phyloP scores from a whole-genome alignment of 30 jellyfish, hydroid and myxozoan genomes.

The Turritopsis rubra region DNA sequence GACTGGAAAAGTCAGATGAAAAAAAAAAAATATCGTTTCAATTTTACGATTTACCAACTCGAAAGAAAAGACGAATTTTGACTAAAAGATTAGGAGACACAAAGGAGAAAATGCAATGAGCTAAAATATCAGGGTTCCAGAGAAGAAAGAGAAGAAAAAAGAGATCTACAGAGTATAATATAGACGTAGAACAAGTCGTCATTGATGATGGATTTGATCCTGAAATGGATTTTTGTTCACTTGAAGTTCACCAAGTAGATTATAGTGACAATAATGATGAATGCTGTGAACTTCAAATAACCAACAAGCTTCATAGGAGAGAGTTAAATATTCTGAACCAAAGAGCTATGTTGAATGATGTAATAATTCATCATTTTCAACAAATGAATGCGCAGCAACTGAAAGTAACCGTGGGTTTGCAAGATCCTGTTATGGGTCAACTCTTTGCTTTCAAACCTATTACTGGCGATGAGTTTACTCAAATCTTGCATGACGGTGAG shows the following conservation, averaged over 20 bases:
- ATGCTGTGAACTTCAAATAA: background rate
- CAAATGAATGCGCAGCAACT: conserved; percentile 13
- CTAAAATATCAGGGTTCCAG: conserved; percentile 8
- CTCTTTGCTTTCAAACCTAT: conserved; percentile 7
- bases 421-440: conserved; percentile 23
- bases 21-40: background rate
- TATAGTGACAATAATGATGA: background rate
- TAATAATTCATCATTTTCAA: background rate
- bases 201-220: background rate
- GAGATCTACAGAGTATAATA: background rate
- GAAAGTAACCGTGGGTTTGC: conserved; percentile 18
- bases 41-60: background rate
- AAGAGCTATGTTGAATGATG: background rate
- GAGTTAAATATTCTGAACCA: background rate
- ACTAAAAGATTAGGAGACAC: conserved; percentile 18
- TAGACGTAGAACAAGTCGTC: background rate
- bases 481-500: conserved; percentile 35
- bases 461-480: conserved; percentile 21
- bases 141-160: background rate
- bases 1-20: background rate
- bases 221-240: background rate
- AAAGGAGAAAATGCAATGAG: background rate
- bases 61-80: conserved; percentile 10
- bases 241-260: background rate
- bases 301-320: conserved; percentile 11